These are phyloP conservation scores for Zoanthus gigantus DNA, from an alignment of 92 coral and sea anemone species.

Conservation along the genomic window DNA sequence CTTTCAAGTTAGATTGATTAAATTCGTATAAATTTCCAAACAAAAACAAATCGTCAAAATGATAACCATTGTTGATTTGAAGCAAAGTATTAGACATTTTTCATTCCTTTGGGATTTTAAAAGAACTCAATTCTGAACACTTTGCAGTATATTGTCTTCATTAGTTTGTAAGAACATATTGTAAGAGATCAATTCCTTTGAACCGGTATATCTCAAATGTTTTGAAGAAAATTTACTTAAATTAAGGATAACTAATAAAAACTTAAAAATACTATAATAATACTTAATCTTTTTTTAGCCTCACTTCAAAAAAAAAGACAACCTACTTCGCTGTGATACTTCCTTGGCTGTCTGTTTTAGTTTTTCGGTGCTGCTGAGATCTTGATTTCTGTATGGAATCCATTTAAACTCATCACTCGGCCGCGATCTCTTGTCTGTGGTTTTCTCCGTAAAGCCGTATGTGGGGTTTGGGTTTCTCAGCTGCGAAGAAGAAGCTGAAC, in stretches of 20 bases:
- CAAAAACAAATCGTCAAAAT: too few relatives aligned
- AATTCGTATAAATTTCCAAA: too few relatives aligned
- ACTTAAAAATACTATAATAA: not conserved
- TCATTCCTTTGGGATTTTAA: too few relatives aligned
- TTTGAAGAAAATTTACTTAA: too few relatives aligned
- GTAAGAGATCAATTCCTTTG: too few relatives aligned
- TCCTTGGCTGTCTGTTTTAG: constrained; percentile 47
- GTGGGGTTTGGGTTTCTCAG: constrained; percentile 6
- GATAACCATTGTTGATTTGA: too few relatives aligned
- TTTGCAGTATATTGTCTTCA: too few relatives aligned
- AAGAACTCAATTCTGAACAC: too few relatives aligned
- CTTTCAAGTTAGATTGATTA: too few relatives aligned
- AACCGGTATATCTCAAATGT: too few relatives aligned
- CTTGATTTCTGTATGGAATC: constrained; percentile 59
- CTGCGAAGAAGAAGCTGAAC: constrained; percentile 4
- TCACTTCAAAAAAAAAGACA: not conserved
- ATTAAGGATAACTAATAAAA: not conserved
- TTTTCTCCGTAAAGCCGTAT: constrained; percentile 2
- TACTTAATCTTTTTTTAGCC: not conserved
- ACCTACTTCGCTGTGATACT: constrained; percentile 2
- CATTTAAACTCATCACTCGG: constrained; percentile 62
- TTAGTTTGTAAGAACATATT: too few relatives aligned
- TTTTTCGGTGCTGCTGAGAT: constrained; percentile 53
- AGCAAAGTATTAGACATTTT: too few relatives aligned
- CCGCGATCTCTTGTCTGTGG: not conserved